phyloP scores from a whole-genome alignment of 2,797 vertebrate genomes.

The Phataginus tricuspis region DNA sequence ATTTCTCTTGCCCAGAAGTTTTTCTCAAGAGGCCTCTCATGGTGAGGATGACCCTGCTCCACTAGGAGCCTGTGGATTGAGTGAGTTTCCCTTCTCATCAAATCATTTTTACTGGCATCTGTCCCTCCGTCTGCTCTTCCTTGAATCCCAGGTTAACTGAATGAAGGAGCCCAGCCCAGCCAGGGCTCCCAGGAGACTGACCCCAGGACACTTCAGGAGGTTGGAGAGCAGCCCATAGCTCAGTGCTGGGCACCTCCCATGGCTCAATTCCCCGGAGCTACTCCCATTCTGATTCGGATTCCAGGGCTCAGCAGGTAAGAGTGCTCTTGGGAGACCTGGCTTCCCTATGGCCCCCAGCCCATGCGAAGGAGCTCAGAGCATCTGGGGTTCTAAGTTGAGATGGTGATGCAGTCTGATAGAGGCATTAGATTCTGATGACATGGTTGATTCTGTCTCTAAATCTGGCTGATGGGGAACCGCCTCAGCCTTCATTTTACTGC shows the following conservation, averaged over 20 bases:
- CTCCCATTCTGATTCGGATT: not conserved
- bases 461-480: not conserved
- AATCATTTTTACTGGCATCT: not conserved
- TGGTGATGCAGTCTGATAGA: not conserved
- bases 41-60: not conserved
- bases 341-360: not conserved
- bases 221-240: too few relatives aligned
- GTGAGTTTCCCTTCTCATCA: not conserved
- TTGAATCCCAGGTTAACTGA: not conserved
- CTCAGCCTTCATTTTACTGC: not conserved
- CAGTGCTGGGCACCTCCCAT: not conserved
- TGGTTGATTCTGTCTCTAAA: not conserved
- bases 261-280: not conserved
- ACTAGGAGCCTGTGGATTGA: not conserved
- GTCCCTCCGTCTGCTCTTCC: not conserved
- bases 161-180: not conserved
- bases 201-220: not conserved
- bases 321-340: not conserved
- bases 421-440: not conserved
- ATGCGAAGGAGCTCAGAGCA: not conserved
- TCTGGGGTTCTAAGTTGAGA: not conserved
- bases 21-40: not conserved
- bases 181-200: not conserved
- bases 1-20: not conserved
- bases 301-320: not conserved